Base-by-base conservation (phyloP, 2,113 vertebrate genomes). In the Dendrocopos noguchii region DNA sequence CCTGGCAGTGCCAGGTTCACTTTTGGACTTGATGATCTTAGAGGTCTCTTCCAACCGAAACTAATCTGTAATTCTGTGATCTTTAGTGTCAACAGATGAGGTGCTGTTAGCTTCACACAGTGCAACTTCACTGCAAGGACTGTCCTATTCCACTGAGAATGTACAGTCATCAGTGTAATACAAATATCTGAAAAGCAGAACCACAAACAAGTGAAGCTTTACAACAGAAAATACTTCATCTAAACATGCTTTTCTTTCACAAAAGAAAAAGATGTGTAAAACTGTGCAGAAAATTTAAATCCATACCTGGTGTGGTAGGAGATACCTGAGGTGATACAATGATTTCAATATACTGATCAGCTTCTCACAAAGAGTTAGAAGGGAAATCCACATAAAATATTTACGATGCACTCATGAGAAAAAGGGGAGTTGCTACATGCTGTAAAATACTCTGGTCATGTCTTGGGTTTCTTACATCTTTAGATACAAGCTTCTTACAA, bases 271-370 rank as follows among this genome's bases (percentile, higher is more conserved):
- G 9, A 9, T 3, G 66, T 3, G 2, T 15, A 53, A n/a, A 65
- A 25, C 11, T 1, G 3, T 0, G 7, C 11, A 82, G 67, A 67
- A 52, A 21, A 44, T 7, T 2, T 4, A 59, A 24, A 60, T 9
- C 42, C 36, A 52, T 46, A 3, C 28, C 19, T 21, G 15, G 17
- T 7, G 59, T 52, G 61, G 46, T 13, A 15, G 52, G 53, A 57
- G 36, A 8, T 63, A 46, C 88, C 75, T 67, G 94, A 91, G 81
- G 60, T 60, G 71, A 65, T 4, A 9, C 8, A 8, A 2, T 10
- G 14, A 27, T 2, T 19, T 3, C 64, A 15, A 10, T 9, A 1
- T 4, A 3, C 15, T 11, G 24, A 12, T 14, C 0, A 24, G 29
- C 67, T 15, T 59, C 68, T 56, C 50, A 24, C 66, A 81, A 21